These are phyloP conservation scores for Aphaenogaster floridana DNA, from an alignment of 1,140 invertebrate genomes.

Conservation along the genomic window DNA sequence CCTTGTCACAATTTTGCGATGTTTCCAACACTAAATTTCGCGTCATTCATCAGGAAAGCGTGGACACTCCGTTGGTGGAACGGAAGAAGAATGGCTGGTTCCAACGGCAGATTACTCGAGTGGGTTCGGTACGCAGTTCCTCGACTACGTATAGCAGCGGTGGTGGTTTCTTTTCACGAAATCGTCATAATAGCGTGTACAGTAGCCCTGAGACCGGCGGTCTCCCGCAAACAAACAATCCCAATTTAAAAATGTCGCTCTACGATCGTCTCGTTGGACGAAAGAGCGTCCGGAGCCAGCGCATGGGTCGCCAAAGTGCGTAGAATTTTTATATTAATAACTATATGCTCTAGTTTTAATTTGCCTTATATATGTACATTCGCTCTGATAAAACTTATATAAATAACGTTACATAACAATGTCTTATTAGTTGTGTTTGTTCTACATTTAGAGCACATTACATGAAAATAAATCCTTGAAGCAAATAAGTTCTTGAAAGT, in stretches of 20 bases:
- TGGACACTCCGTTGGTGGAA: slow-evolving; percentile 94
- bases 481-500: neutral
- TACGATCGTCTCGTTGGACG: slow-evolving; percentile 93
- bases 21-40: slow-evolving; percentile 3
- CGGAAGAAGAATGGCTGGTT: slow-evolving; percentile 94
- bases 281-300: slow-evolving; percentile 91
- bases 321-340: slow-evolving; percentile 12
- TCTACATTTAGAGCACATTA: neutral
- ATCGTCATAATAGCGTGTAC: slow-evolving; percentile 92
- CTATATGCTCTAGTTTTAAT: neutral
- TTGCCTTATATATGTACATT: neutral
- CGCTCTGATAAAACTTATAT: neutral
- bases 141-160: slow-evolving; percentile 93
- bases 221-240: slow-evolving; percentile 80
- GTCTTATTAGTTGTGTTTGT: neutral
- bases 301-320: slow-evolving; percentile 89
- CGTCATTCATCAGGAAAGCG: slow-evolving; percentile 90
- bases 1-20: slow-evolving; percentile 13
- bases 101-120: slow-evolving; percentile 92
- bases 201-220: slow-evolving; percentile 92
- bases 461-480: neutral
- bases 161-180: slow-evolving; percentile 91
- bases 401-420: neutral
- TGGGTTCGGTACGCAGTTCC: slow-evolving; percentile 93
- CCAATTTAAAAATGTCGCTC: slow-evolving; percentile 91